A percentile compares a stretch with the other conserved stretches of the same genome.
Conservation (phyloP, 2,888 invertebrate species). For the Sclerodermus sp. region DNA sequence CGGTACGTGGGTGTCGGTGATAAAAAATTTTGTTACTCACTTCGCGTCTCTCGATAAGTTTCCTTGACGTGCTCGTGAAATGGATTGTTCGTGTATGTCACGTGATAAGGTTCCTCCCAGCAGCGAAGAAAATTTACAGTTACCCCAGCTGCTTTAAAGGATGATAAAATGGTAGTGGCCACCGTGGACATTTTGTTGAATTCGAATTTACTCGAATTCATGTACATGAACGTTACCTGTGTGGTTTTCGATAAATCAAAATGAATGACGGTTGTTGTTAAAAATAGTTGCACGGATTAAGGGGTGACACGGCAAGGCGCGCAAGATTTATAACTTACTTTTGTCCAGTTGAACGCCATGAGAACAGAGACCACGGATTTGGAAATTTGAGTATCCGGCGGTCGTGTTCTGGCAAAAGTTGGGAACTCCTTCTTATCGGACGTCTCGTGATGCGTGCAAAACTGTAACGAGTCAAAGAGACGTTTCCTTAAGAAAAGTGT, state of each 20-base stretch:
- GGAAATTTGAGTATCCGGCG: slow-evolving; percentile 91
- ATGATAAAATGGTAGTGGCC: slow-evolving; percentile 75
- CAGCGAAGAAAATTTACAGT: slow-evolving; percentile 66
- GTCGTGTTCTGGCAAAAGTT: slow-evolving; percentile 89
- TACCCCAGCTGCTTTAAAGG: slow-evolving; percentile 72
- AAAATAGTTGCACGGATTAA: no score
- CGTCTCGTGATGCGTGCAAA: slow-evolving; percentile 85
- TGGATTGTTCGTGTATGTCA: slow-evolving; percentile 82
- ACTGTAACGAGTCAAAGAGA: slow-evolving; percentile 63
- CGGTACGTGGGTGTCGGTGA: background rate
- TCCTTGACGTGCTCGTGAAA: slow-evolving; percentile 80
- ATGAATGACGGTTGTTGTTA: no score
- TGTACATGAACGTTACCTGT: slow-evolving; percentile 81
- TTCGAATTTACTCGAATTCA: slow-evolving; percentile 75
- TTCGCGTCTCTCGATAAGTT: slow-evolving; percentile 83
- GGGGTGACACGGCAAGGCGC: no score
- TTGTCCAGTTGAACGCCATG: slow-evolving; percentile 85
- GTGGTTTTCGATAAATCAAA: background rate
- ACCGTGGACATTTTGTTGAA: slow-evolving; percentile 67
- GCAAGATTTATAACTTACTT: slow-evolving; percentile 63
- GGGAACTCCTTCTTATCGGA: slow-evolving; percentile 86
- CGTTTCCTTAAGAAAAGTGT: no score
- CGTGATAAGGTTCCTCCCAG: slow-evolving; percentile 76
- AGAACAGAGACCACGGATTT: slow-evolving; percentile 88
- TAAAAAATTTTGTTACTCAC: slow-evolving; percentile 63